Conservation (phyloP, 2,888 invertebrate species). For the Mythimna ferrago region DNA sequence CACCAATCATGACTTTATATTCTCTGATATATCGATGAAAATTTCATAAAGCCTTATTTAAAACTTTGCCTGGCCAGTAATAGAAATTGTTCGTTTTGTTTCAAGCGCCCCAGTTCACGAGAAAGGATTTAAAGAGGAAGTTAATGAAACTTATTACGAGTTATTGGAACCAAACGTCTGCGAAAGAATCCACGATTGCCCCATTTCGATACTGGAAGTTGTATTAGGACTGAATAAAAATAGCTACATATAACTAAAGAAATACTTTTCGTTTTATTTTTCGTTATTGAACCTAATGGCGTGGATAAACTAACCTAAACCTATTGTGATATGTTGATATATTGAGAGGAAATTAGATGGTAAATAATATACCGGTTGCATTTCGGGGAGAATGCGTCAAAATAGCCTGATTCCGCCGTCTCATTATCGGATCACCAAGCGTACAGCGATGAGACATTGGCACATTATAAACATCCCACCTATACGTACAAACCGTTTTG, state of each 20-base stretch:
- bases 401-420: too few relatives aligned
- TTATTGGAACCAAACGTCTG: constrained; percentile 77
- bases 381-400: too few relatives aligned
- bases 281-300: neutral
- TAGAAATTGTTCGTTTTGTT: constrained; percentile 56
- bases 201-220: constrained; percentile 80
- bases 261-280: constrained; percentile 35
- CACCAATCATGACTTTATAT: constrained; percentile 19
- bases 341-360: too few relatives aligned
- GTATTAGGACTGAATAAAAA: constrained; percentile 76
- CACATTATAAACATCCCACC: too few relatives aligned
- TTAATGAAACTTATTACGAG: constrained; percentile 75
- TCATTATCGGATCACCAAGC: too few relatives aligned
- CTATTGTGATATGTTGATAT: neutral
- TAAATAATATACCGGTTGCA: neutral
- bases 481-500: too few relatives aligned
- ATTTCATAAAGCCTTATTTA: constrained; percentile 48
- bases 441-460: too few relatives aligned
- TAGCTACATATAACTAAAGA: constrained; percentile 46
- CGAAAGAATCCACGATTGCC: constrained; percentile 77
- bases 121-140: constrained; percentile 78
- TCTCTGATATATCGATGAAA: constrained; percentile 35
- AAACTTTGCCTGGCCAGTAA: constrained; percentile 44
- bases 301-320: neutral
- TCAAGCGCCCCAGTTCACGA: constrained; percentile 82